Conservation (phyloP, 2,797 vertebrate genomes). For the Falco rusticolus region DNA sequence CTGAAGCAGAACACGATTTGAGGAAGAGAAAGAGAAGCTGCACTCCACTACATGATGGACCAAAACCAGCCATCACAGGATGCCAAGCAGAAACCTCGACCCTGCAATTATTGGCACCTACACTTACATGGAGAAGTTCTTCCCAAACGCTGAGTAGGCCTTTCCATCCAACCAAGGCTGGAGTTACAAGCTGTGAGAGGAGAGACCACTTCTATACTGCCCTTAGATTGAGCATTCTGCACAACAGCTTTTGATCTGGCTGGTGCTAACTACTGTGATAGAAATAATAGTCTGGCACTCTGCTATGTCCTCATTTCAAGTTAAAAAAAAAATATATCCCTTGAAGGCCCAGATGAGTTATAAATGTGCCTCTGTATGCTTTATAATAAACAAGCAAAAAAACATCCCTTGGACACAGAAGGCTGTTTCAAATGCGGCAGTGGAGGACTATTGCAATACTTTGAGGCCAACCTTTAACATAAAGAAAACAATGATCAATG, state of each 20-base stretch:
- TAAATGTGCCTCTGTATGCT: neutral
- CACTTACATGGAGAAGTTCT: neutral
- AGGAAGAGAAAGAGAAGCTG: neutral
- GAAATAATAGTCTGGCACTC: neutral
- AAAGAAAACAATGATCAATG: neutral
- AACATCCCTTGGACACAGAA: neutral
- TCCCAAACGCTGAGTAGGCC: neutral
- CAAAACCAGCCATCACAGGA: neutral
- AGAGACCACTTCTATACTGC: neutral
- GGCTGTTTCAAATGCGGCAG: neutral
- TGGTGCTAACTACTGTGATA: neutral
- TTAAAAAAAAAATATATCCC: neutral
- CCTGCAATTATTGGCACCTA: neutral
- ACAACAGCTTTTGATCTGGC: neutral
- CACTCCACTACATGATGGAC: neutral
- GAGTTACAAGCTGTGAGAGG: neutral
- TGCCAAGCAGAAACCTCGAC: neutral
- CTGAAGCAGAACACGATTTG: neutral
- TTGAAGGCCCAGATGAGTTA: neutral
- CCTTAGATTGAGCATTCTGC: neutral
- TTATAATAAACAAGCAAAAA: neutral
- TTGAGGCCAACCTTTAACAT: neutral
- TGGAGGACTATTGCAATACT: neutral
- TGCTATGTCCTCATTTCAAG: neutral
- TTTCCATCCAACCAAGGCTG: neutral